Conservation (phyloP, 2,888 invertebrate species). For the Drosophila sordidula region DNA sequence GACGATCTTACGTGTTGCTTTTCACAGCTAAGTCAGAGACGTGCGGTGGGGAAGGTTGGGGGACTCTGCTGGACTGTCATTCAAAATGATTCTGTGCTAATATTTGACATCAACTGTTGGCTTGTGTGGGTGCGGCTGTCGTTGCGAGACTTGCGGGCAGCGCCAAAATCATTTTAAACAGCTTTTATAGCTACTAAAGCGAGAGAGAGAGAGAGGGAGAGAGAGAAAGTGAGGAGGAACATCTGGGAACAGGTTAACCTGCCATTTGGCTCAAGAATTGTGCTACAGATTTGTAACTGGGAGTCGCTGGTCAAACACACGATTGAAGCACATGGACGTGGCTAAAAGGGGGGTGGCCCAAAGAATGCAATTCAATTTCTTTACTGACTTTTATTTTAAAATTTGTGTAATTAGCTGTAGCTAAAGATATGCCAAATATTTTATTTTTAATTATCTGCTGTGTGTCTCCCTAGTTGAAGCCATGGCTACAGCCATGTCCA, state of each 20-base stretch:
- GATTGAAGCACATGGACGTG: conserved; percentile 6
- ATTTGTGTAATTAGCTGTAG: background rate
- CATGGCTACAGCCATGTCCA: conserved; percentile 6
- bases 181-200: conserved; percentile 7
- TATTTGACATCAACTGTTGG: conserved; percentile 41
- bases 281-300: conserved; percentile 37
- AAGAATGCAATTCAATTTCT: background rate
- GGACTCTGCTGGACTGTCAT: conserved; percentile 32
- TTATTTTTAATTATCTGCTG: too few species aligned
- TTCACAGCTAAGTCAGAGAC: background rate
- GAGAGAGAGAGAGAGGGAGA: background rate
- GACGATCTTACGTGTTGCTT: too few species aligned
- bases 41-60: background rate
- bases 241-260: conserved; percentile 51
- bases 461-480: background rate
- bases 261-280: conserved; percentile 54
- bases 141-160: conserved; percentile 7
- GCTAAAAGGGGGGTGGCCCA: background rate
- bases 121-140: conserved; percentile 40
- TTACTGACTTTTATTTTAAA: background rate
- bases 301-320: conserved; percentile 7
- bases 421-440: too few species aligned
- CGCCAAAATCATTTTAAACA: conserved; percentile 43
- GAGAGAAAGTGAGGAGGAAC: background rate
- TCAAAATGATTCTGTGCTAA: conserved; percentile 56